These are phyloP conservation scores for Dasyurus viverrinus DNA, from an alignment of 2,113 vertebrate genomes.

Conservation along the genomic window DNA sequence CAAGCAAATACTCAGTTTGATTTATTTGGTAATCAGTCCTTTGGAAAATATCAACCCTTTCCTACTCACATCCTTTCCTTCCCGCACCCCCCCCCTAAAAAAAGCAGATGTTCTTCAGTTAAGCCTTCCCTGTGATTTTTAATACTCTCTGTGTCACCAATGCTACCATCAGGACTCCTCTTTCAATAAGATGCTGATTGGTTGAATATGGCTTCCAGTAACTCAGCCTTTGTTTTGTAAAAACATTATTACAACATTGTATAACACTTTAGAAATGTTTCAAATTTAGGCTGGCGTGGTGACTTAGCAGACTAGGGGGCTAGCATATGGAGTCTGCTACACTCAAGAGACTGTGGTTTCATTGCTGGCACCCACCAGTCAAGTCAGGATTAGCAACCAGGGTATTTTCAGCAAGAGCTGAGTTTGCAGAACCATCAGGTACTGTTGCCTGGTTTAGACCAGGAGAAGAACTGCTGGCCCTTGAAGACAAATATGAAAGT, in stretches of 20 bases:
- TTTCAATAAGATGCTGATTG: slow-evolving; percentile 82
- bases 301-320: slow-evolving; percentile 84
- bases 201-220: slow-evolving; percentile 85
- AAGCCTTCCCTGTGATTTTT: slow-evolving; percentile 59
- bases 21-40: slow-evolving; percentile 2
- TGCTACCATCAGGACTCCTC: slow-evolving; percentile 69
- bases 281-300: slow-evolving; percentile 84
- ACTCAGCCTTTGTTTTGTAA: slow-evolving; percentile 88
- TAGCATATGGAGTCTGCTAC: slow-evolving; percentile 86
- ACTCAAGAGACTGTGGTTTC: slow-evolving; percentile 83
- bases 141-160: slow-evolving; percentile 64
- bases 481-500: neutral
- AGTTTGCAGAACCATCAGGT: slow-evolving; percentile 63
- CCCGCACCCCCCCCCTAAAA: slow-evolving; percentile 6
- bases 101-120: slow-evolving; percentile 59
- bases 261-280: slow-evolving; percentile 88
- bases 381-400: slow-evolving; percentile 73
- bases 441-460: slow-evolving; percentile 22
- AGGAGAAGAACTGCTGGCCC: neutral
- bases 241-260: slow-evolving; percentile 87
- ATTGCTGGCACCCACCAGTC: slow-evolving; percentile 77
- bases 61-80: neutral
- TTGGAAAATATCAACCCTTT: neutral
- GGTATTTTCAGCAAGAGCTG: slow-evolving; percentile 56
- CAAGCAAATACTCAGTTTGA: neutral